Conservation (phyloP, 2,113 vertebrate genomes). For the Dissostichus mawsoni region DNA sequence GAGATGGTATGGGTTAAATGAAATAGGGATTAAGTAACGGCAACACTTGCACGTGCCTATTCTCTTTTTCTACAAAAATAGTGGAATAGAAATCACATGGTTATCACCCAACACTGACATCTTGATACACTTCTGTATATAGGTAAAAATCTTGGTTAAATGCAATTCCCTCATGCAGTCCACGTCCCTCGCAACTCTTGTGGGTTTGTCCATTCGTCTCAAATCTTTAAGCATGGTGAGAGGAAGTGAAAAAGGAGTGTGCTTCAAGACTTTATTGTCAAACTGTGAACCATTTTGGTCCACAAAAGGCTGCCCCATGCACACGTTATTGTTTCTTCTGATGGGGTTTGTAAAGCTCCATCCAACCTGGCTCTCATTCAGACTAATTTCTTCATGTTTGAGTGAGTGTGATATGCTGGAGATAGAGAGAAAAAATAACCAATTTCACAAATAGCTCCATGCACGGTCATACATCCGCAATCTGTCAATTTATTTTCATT, state of each 20-base stretch:
- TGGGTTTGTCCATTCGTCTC: constrained; percentile 43
- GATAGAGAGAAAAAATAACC: constrained; percentile 64
- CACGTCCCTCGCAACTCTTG: constrained; percentile 48
- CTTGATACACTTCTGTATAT: constrained; percentile 78
- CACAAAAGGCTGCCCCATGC: constrained; percentile 24
- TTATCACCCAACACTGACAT: constrained; percentile 81
- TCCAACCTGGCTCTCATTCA: constrained; percentile 18
- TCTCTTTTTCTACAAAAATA: constrained; percentile 84
- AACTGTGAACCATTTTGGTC: constrained; percentile 37
- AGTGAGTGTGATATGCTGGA: constrained; percentile 50
- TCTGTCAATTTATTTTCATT: constrained; percentile 61
- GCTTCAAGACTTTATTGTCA: constrained; percentile 54
- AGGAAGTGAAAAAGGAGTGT: constrained; percentile 59
- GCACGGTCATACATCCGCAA: constrained; percentile 56
- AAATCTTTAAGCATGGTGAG: constrained; percentile 42
- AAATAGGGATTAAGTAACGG: constrained; percentile 72
- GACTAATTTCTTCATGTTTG: constrained; percentile 36
- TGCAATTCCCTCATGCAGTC: constrained; percentile 83
- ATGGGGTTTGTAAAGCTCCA: constrained; percentile 38
- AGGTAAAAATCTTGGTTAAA: constrained; percentile 72
- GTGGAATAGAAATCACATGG: constrained; percentile 81
- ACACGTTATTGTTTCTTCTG: constrained; percentile 31
- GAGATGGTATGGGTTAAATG: constrained; percentile 64
- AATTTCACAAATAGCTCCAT: constrained; percentile 73
- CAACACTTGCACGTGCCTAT: constrained; percentile 70